Percentiles rank a stretch among this genome's conserved stretches.
These are phyloP conservation scores for Drosophila nasuta DNA, from an alignment of 1,140 invertebrate species.

Conservation along the genomic window DNA sequence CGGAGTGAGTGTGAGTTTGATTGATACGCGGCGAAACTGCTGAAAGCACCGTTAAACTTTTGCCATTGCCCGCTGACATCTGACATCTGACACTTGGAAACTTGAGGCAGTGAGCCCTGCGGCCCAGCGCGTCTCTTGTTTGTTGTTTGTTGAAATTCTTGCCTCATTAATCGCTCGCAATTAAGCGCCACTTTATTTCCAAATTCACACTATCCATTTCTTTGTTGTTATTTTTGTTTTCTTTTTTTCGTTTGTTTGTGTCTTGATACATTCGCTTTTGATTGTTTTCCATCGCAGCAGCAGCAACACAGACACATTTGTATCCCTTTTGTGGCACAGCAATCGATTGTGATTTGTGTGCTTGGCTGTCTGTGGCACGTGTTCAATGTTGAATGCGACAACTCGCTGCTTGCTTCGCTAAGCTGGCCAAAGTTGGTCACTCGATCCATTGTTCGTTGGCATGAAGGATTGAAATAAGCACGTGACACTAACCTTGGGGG, in stretches of 20 bases:
- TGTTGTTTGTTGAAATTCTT: slow-evolving; percentile 60
- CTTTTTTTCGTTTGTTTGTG: slow-evolving; percentile 17
- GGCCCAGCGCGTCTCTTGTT: background rate
- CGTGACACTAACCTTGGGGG: background rate
- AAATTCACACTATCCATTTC: slow-evolving; percentile 60
- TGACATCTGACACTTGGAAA: slow-evolving; percentile 39
- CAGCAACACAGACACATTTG: slow-evolving; percentile 2
- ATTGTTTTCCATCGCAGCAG: slow-evolving; percentile 30
- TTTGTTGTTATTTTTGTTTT: slow-evolving; percentile 23
- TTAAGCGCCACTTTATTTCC: slow-evolving; percentile 76
- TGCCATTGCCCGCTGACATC: slow-evolving; percentile 64
- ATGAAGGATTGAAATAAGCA: background rate
- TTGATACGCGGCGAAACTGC: slow-evolving; percentile 43
- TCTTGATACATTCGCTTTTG: slow-evolving; percentile 14
- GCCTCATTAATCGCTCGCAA: slow-evolving; percentile 78
- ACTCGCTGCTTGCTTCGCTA: background rate
- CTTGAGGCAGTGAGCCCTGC: slow-evolving; percentile 8
- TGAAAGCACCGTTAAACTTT: slow-evolving; percentile 74
- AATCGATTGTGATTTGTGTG: slow-evolving; percentile 34
- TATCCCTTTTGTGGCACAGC: slow-evolving; percentile 20
- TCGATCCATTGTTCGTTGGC: background rate
- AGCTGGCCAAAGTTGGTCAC: slow-evolving; percentile 41
- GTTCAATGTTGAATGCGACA: slow-evolving; percentile 19
- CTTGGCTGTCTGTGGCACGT: slow-evolving; percentile 46
- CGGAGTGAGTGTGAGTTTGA: slow-evolving; percentile 8